These are phyloP conservation scores for Caranx melampygus DNA, from an alignment of 2,113 vertebrate species.

Conservation along the genomic window DNA sequence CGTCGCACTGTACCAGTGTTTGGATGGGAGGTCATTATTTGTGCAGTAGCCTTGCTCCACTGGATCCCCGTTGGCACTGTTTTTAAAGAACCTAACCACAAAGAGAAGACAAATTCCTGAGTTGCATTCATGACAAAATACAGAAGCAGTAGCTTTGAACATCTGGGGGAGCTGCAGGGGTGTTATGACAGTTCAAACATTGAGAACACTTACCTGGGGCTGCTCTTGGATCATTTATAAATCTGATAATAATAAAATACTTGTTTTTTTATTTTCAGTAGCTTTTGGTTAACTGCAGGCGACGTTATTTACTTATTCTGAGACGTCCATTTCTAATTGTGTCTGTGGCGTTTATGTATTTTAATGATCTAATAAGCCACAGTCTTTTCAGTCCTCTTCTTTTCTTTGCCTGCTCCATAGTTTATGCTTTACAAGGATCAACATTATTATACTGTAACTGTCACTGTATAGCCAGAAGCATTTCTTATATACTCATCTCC, in stretches of 20 bases:
- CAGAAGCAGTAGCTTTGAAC: slow-evolving; percentile 62
- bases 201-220: slow-evolving; percentile 52
- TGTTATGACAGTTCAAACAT: slow-evolving; percentile 66
- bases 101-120: slow-evolving; percentile 60
- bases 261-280: slow-evolving; percentile 34
- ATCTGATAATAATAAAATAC: slow-evolving; percentile 48
- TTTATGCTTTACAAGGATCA: neutral
- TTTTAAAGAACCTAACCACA: slow-evolving; percentile 48
- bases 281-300: slow-evolving; percentile 20
- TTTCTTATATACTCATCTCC: neutral
- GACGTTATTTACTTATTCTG: slow-evolving; percentile 24
- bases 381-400: neutral
- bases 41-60: slow-evolving; percentile 15
- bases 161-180: slow-evolving; percentile 60
- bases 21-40: slow-evolving; percentile 50
- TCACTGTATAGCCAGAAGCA: neutral
- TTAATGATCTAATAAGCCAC: neutral
- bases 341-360: neutral
- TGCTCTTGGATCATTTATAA: slow-evolving; percentile 54
- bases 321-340: neutral
- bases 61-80: slow-evolving; percentile 25
- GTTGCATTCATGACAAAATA: slow-evolving; percentile 53
- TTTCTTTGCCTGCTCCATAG: neutral
- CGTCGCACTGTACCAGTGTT: slow-evolving; percentile 7
- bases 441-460: neutral